These are phyloP conservation scores for Brachionichthys hirsutus DNA, from an alignment of 2,113 vertebrate genomes.

Conservation along the genomic window DNA sequence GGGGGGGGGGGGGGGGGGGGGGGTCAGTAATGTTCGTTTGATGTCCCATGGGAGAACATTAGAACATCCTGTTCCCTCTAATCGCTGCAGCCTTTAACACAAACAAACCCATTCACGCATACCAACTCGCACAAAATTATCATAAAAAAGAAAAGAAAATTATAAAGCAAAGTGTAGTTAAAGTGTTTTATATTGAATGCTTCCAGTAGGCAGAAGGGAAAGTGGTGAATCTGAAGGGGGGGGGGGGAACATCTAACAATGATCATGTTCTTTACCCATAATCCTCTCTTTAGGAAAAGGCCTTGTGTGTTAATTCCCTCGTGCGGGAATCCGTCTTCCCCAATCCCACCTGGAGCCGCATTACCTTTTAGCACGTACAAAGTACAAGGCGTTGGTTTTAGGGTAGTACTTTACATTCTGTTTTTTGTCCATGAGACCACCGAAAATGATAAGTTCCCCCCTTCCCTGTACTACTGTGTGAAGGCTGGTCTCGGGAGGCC, in stretches of 20 bases:
- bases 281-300: conserved; percentile 64
- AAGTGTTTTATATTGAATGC: conserved; percentile 63
- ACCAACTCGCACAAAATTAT: conserved; percentile 21
- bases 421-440: conserved; percentile 99
- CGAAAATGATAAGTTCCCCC: conserved; percentile 96
- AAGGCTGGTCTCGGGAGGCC: conserved; percentile 95
- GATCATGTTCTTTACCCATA: conserved; percentile 54
- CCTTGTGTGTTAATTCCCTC: conserved; percentile 67
- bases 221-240: conserved; percentile 60
- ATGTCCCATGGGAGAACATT: conserved; percentile 21
- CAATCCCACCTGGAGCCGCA: conserved; percentile 53
- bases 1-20: conserved; percentile 34
- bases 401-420: conserved; percentile 99
- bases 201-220: conserved; percentile 63
- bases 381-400: conserved; percentile 99
- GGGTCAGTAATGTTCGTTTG: conserved; percentile 45
- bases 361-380: conserved; percentile 98
- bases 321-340: conserved; percentile 40
- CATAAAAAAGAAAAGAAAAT: conserved; percentile 51
- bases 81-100: conserved; percentile 20
- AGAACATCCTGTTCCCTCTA: conserved; percentile 30
- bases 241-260: conserved; percentile 68
- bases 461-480: conserved; percentile 96
- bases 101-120: conserved; percentile 10
- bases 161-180: conserved; percentile 67